These are phyloP conservation scores for Dromas ardeola DNA, from an alignment of 2,113 vertebrate genomes.

Conservation along the genomic window DNA sequence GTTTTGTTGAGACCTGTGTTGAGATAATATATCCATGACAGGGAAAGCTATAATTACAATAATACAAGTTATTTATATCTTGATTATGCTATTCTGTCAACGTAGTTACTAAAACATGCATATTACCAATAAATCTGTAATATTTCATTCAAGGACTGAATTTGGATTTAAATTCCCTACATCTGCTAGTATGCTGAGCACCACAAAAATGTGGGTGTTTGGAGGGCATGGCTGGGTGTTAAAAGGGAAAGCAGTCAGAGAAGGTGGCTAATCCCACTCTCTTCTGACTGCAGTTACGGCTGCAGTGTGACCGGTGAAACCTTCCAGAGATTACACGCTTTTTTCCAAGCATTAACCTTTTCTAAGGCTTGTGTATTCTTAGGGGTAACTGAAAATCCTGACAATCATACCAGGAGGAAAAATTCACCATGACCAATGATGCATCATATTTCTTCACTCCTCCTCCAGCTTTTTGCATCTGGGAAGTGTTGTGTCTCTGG, in stretches of 20 bases:
- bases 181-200: not conserved
- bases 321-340: not conserved
- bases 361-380: not conserved
- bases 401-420: not conserved
- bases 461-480: not conserved
- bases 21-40: not conserved
- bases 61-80: not conserved
- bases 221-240: not conserved
- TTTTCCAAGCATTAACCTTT: not conserved
- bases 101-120: not conserved
- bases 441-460: not conserved
- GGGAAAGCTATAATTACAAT: not conserved
- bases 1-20: not conserved
- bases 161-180: not conserved
- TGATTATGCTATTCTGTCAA: not conserved
- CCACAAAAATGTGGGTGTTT: not conserved
- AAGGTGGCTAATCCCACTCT: not conserved
- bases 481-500: not conserved
- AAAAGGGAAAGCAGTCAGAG: not conserved
- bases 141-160: not conserved
- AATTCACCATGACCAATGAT: not conserved
- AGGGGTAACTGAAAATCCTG: not conserved
- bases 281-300: not conserved
- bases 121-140: not conserved
- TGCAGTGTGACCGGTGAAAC: accelerated